Base-by-base conservation (phyloP, 2,888 invertebrate genomes). In the Ormyrus nitidulus region DNA sequence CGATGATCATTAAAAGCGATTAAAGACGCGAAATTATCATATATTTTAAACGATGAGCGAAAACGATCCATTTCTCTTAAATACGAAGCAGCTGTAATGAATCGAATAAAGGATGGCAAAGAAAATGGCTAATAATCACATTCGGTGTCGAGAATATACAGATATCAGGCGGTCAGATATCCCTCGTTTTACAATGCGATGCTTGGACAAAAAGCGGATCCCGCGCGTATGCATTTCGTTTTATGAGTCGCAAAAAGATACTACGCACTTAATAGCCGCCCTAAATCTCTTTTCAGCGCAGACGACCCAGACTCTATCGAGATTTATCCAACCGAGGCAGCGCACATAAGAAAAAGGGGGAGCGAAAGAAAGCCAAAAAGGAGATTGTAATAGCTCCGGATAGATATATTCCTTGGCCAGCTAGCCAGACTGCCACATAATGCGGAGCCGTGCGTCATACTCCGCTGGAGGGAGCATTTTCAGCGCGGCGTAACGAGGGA, bases 161-260 rank as follows among this genome's bases (percentile, higher is more conserved):
- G 9, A 58, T 6, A 69, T 19, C 44, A n/a, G 3, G 6, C 44
- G 13, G 6, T 19, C 6, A 8, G 8, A 11, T 54, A 19, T 19
- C 48, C 8, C 48, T 49, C n/a, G n/a, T 64, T 49, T 68, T 65
- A 51, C 9, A 65, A 46, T 51, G 34, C 51, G 9, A 19, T 19
- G 19, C 19, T 19, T 19, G 19, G 19, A 7, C 46, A 56, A 56
- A 56, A 69, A 51, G 64, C 64, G 48, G 9, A 49, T 59, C 48
- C 13, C 58, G 58, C 53, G 49, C 70, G 59, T 44, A 19, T 62
- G 70, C 71, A 70, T 70, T 79, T 71, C 53, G 71, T 74, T 71
- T 80, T 80, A 71, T n/a, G 75, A 75, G 70, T 75, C 79, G 75
- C 79, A 80, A 80, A 75, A 75, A 80, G 69, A 75, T 53, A 71